phyloP scores from a whole-genome alignment of 1,140 invertebrate species.

The Megalonaias nervosa region DNA sequence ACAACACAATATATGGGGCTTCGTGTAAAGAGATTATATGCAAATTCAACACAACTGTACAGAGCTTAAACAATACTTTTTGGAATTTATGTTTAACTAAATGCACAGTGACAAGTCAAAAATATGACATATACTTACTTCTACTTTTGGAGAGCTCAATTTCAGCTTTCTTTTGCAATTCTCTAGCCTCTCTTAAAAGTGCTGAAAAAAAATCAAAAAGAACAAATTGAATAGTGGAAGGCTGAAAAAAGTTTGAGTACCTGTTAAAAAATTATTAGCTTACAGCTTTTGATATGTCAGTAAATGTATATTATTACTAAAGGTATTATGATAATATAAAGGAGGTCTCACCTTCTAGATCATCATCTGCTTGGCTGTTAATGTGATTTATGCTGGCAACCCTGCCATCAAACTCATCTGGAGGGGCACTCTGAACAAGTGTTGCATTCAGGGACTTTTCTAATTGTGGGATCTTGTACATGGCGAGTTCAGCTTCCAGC shows the following conservation, averaged over 20 bases:
- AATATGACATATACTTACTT: slow-evolving; percentile 47
- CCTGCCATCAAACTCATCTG: slow-evolving; percentile 8
- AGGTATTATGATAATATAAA: not conserved
- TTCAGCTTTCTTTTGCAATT: slow-evolving; percentile 62
- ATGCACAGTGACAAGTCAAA: too few species aligned
- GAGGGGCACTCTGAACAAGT: slow-evolving; percentile 7
- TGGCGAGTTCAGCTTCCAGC: slow-evolving; percentile 38
- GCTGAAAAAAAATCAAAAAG: slow-evolving; percentile 48
- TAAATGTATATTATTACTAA: too few species aligned
- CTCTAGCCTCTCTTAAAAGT: slow-evolving; percentile 58
- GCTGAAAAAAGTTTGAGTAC: too few species aligned
- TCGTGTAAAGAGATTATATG: too few species aligned
- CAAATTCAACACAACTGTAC: too few species aligned
- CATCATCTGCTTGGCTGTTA: slow-evolving; percentile 42
- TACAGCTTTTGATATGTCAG: too few species aligned
- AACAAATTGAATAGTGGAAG: not conserved
- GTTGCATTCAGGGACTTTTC: slow-evolving; percentile 29
- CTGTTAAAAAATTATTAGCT: too few species aligned
- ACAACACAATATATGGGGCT: too few species aligned
- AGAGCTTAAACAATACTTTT: too few species aligned
- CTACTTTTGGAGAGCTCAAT: slow-evolving; percentile 59
- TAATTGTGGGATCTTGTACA: slow-evolving; percentile 42
- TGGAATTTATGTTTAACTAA: too few species aligned
- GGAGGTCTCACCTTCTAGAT: slow-evolving; percentile 48
- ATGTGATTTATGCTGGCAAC: slow-evolving; percentile 2